Evolutionary conservation across 2,888 invertebrate genomes (phyloP).

Genomic region (Parnassius mnemosyne): DNA sequence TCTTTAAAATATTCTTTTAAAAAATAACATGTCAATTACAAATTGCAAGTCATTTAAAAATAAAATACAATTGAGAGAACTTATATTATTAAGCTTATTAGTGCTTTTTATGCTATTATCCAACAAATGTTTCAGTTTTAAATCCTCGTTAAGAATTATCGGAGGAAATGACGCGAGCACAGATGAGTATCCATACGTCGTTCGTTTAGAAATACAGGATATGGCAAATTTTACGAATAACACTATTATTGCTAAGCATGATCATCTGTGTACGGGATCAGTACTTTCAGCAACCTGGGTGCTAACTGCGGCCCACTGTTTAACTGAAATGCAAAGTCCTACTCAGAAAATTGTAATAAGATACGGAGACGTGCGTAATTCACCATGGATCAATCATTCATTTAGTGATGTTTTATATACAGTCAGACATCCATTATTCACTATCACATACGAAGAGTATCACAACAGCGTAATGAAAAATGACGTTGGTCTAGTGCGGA

Average conservation of each 20-base stretch:
- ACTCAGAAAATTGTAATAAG: not conserved
- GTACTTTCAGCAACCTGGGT: constrained; percentile 7
- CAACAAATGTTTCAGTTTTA: constrained; percentile 1
- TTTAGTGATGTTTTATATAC: constrained; percentile 12
- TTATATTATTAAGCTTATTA: no score
- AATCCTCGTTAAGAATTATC: constrained; percentile 7
- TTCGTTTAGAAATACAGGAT: not conserved
- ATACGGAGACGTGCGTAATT: constrained; percentile 5
- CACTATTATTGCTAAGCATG: not conserved
- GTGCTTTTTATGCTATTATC: no score
- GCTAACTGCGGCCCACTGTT: constrained; percentile 10
- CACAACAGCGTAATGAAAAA: not conserved
- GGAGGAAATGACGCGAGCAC: constrained; percentile 6
- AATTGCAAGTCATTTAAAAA: no score
- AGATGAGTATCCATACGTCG: constrained; percentile 11
- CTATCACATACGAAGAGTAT: not conserved
- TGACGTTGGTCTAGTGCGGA: constrained; percentile 15
- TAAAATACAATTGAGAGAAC: no score
- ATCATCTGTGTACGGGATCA: constrained; percentile 7
- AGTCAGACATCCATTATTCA: constrained; percentile 9
- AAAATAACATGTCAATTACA: no score
- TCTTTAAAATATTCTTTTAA: no score
- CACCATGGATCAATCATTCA: not conserved
- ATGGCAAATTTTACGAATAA: not conserved
- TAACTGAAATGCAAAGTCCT: not conserved